These are phyloP conservation scores for Pristionchus maxplancki DNA, from an alignment of 2,888 invertebrate species.

Conservation along the genomic window DNA sequence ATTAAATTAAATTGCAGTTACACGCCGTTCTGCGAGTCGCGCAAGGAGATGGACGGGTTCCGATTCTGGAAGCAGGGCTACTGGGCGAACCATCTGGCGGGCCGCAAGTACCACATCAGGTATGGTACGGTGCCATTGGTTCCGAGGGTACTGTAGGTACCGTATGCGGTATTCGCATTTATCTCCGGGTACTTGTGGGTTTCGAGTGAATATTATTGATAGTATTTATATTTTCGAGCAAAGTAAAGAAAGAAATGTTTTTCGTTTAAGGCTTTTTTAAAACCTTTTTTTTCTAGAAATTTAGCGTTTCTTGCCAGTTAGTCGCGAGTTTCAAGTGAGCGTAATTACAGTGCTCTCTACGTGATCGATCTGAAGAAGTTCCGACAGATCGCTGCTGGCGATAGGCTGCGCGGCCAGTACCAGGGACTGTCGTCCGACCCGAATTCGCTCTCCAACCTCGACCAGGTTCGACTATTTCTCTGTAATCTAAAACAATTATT, in stretches of 20 bases:
- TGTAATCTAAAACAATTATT: background rate
- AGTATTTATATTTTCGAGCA: no score
- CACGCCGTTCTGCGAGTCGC: slow-evolving; percentile 97
- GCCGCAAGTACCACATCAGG: slow-evolving; percentile 87
- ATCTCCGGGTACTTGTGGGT: no score
- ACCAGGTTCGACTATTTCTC: slow-evolving; percentile 82
- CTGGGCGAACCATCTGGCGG: slow-evolving; percentile 97
- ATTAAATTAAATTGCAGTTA: slow-evolving; percentile 82
- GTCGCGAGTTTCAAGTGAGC: no score
- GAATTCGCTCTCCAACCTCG: slow-evolving; percentile 95
- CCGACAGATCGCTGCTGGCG: slow-evolving; percentile 97
- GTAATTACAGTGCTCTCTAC: slow-evolving; percentile 93
- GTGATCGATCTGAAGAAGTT: slow-evolving; percentile 97
- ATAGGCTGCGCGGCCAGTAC: slow-evolving; percentile 94
- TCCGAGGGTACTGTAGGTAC: background rate
- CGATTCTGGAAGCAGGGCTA: slow-evolving; percentile 99
- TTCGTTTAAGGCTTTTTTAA: no score
- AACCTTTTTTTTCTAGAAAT: no score
- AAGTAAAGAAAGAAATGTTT: no score
- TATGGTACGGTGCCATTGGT: slow-evolving; percentile 21
- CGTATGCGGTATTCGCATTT: background rate
- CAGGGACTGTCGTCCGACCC: slow-evolving; percentile 99
- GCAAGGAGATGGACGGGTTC: slow-evolving; percentile 99
- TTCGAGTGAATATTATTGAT: no score
- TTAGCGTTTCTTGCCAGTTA: no score